Conservation (phyloP, 2,888 invertebrate genomes). For the Ectobius pallidus region DNA sequence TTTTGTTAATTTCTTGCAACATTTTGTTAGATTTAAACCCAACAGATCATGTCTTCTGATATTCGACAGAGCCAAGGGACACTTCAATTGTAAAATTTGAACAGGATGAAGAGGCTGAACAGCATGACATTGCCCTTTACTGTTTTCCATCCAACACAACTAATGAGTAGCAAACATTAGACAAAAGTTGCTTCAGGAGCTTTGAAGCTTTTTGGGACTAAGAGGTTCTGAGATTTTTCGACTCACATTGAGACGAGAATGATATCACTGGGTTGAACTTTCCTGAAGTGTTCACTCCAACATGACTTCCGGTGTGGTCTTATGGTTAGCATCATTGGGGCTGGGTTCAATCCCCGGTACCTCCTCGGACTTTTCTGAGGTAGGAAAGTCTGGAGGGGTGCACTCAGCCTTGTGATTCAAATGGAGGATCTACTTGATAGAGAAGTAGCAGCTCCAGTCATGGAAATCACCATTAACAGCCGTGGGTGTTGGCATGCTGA, state of each 20-base stretch:
- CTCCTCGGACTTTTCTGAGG: no score
- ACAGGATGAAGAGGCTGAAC: constrained; percentile 43
- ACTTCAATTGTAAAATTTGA: constrained; percentile 44
- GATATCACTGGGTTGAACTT: constrained; percentile 16
- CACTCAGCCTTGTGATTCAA: no score
- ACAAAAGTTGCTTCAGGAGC: constrained; percentile 40
- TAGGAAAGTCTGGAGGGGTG: no score
- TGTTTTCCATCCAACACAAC: constrained; percentile 44
- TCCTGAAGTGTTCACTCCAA: constrained; percentile 18
- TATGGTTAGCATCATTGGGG: no score
- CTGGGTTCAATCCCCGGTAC: no score
- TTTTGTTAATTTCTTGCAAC: constrained; percentile 43
- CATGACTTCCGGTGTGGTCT: no score
- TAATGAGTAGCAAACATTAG: constrained; percentile 43
- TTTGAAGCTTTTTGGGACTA: not conserved
- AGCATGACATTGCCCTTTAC: constrained; percentile 40
- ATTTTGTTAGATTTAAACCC: constrained; percentile 44
- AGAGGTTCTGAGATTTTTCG: constrained; percentile 24
- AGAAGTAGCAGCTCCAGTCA: no score
- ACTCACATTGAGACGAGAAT: constrained; percentile 18
- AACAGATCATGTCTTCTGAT: constrained; percentile 41
- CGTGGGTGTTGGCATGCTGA: no score
- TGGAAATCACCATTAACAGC: no score
- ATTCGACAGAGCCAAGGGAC: constrained; percentile 45
- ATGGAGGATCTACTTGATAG: no score